These are phyloP conservation scores for Arizona elegans DNA, from an alignment of 2,113 vertebrate species.

Conservation along the genomic window DNA sequence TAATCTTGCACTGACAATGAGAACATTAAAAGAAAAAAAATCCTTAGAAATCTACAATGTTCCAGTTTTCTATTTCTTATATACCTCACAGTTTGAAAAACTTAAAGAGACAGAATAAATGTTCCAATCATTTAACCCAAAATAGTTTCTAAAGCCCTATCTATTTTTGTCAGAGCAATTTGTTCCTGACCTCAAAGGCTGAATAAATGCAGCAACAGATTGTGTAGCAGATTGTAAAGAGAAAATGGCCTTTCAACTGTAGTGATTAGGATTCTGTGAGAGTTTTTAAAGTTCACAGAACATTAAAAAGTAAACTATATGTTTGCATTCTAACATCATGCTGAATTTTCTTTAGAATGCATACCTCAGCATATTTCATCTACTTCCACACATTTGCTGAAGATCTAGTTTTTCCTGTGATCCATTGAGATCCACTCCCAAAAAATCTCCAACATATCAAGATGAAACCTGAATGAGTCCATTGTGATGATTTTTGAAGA, in stretches of 20 bases:
- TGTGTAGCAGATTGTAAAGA: constrained; percentile 2
- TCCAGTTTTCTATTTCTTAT: background rate
- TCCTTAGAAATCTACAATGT: background rate
- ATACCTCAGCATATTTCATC: background rate
- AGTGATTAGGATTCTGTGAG: background rate
- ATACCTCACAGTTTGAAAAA: background rate
- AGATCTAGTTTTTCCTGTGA: no score
- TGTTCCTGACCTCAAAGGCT: constrained; percentile 23
- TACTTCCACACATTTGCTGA: background rate
- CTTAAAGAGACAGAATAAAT: constrained; percentile 1
- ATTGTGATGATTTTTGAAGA: no score
- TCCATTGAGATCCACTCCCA: background rate
- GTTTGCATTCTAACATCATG: background rate
- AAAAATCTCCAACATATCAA: background rate
- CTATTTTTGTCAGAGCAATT: constrained; percentile 20
- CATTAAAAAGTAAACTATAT: background rate
- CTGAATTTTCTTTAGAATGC: background rate
- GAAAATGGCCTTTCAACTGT: constrained; percentile 10
- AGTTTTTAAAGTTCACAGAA: background rate
- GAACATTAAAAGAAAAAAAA: background rate
- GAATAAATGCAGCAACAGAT: constrained; percentile 18
- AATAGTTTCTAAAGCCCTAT: constrained; percentile 9
- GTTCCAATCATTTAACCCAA: background rate
- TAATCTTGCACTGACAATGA: background rate
- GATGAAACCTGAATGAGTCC: background rate